Conservation (phyloP, 2,113 vertebrate genomes). For the Scomber colias region DNA sequence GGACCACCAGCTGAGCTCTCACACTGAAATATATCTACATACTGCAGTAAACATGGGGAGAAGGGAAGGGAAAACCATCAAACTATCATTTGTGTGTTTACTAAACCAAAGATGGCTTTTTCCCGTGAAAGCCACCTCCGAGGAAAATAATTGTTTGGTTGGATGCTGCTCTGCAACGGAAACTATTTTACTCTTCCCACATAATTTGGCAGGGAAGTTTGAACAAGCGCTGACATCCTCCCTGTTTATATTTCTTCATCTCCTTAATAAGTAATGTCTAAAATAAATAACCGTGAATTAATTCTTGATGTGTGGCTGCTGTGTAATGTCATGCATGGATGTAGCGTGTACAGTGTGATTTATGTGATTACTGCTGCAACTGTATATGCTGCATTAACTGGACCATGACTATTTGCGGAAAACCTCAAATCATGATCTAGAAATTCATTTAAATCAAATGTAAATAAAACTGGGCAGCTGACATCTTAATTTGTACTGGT, state of each 20-base stretch:
- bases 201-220: conserved; percentile 4
- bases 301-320: not conserved
- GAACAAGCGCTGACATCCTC: not conserved
- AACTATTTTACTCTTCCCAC: not conserved
- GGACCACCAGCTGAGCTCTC: conserved; percentile 59
- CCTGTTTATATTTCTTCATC: not conserved
- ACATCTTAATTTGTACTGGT: not conserved
- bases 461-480: not conserved
- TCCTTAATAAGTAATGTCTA: not conserved
- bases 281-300: not conserved
- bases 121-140: conserved; percentile 7
- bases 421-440: not conserved
- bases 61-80: conserved; percentile 2
- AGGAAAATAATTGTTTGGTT: conserved; percentile 37
- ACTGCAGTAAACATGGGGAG: conserved; percentile 18
- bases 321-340: conserved; percentile 19
- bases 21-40: conserved; percentile 31
- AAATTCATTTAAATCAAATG: conserved; percentile 5
- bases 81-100: conserved; percentile 46
- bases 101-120: conserved; percentile 30
- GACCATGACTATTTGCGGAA: not conserved
- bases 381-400: conserved; percentile 1
- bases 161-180: not conserved
- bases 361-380: not conserved
- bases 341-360: not conserved